Conservation (phyloP, 2,888 invertebrate genomes). For the Xestoiulus laeticollis region DNA sequence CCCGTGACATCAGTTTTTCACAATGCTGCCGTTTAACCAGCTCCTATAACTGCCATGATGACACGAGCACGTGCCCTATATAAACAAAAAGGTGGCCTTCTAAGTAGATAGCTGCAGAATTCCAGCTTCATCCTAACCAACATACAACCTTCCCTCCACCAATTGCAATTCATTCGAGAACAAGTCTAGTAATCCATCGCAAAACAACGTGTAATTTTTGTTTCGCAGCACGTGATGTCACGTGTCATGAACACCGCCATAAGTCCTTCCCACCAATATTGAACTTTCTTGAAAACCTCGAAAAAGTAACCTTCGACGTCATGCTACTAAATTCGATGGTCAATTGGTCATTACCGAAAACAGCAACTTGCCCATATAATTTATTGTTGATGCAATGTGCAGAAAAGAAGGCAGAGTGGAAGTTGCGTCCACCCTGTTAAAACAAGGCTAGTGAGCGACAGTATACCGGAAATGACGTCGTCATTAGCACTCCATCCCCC, state of each 20-base stretch:
- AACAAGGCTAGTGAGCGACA: not conserved
- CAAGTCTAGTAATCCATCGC: not conserved
- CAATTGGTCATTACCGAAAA: not conserved
- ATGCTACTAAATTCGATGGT: not conserved
- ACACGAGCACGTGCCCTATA: not conserved
- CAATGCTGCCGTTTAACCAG: slow-evolving; percentile 39
- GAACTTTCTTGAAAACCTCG: not conserved
- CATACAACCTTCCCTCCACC: not conserved
- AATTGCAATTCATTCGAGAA: not conserved
- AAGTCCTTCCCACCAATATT: not conserved
- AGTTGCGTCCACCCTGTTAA: not conserved
- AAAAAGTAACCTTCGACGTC: not conserved
- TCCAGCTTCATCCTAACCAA: not conserved
- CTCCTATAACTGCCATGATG: slow-evolving; percentile 14
- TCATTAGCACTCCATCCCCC: not conserved
- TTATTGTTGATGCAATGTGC: not conserved
- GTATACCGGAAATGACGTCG: not conserved
- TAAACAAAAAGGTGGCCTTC: not conserved
- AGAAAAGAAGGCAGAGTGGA: not conserved
- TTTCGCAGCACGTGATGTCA: not conserved
- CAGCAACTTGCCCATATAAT: not conserved
- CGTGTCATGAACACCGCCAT: not conserved
- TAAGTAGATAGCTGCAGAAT: not conserved
- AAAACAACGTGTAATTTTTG: not conserved
- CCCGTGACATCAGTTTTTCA: not conserved